A percentile compares a stretch with the other conserved stretches of the same genome.
Evolutionary conservation across 2,888 invertebrate genomes (phyloP).

Genomic region (Auanema freiburgensis): DNA sequence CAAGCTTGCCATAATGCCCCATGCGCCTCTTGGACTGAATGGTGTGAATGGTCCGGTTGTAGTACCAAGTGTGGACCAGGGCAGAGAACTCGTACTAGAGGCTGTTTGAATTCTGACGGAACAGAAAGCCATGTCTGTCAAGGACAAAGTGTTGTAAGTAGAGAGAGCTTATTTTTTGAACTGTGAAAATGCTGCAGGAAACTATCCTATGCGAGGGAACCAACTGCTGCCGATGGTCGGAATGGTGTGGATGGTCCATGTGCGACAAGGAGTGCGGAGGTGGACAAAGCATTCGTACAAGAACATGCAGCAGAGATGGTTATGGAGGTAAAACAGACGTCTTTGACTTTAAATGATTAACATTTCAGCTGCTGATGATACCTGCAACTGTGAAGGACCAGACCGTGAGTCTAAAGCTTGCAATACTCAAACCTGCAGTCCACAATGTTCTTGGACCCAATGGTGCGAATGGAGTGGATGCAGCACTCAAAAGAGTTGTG

Average conservation of each 20-base stretch:
- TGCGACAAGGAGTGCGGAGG: constrained; percentile 57
- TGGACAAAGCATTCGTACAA: constrained; percentile 44
- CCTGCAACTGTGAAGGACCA: constrained; percentile 49
- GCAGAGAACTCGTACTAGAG: constrained; percentile 47
- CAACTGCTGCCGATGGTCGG: constrained; percentile 53
- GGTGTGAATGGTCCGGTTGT: constrained; percentile 53
- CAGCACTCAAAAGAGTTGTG: constrained; percentile 46
- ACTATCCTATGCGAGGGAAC: constrained; percentile 48
- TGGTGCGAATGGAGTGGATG: constrained; percentile 57
- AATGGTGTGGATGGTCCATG: constrained; percentile 56
- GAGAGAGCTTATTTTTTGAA: background rate
- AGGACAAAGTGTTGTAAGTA: constrained; percentile 41
- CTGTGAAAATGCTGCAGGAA: constrained; percentile 21
- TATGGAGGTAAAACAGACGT: constrained; percentile 7
- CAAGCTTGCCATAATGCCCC: constrained; percentile 57
- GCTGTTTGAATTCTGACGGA: constrained; percentile 45
- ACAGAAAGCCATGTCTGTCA: constrained; percentile 48
- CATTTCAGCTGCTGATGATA: constrained; percentile 26
- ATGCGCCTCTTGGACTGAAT: constrained; percentile 53
- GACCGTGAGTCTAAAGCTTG: constrained; percentile 50
- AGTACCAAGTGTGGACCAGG: constrained; percentile 51
- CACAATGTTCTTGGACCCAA: constrained; percentile 54
- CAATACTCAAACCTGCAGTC: constrained; percentile 52
- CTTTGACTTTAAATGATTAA: background rate
- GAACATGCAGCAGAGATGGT: constrained; percentile 49